Base-by-base conservation (phyloP, 2,113 vertebrate species). In the Cheilinus undulatus region DNA sequence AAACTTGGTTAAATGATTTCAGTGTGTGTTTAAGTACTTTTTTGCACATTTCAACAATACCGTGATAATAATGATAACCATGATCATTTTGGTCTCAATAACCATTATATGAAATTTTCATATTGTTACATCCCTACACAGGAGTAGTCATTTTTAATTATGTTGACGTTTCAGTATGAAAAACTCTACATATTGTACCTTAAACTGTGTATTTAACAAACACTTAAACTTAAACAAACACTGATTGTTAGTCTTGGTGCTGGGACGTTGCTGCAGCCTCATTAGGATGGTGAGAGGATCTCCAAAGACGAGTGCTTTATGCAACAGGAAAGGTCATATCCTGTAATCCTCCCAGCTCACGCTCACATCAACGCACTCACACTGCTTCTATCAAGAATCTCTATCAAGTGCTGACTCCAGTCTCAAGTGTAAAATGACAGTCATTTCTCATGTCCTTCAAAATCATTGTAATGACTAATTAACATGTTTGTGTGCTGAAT, bases 231-330 rank as follows among this genome's bases (percentile, higher is more conserved):
- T 32, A 15, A 76, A 34, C 45, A 63, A 71, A 40, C 32, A 45
- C 46, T 52, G 46, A 78, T 72, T 63, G 40, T 32, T 56, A 63
- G 10, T 66, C 19, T 59, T 36, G 75, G 62, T 32, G 48, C 24
- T 45, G 49, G 56, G 65, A 73, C 30, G 83, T 38, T 67, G 46
- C 36, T 60, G 45, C 58, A 43, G 40, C 30, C 50, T 84, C 74
- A 85, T 84, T 79, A 81, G 61, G 59, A 52, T 59, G 43, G 65
- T 40, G 54, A 66, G 69, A 72, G 51, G 46, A 70, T 38, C 67
- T 66, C 59, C 61, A 73, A 6, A 69, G 26, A 73, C 10, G 1
- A 76, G 56, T 57, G 27, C 14, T 13, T 82, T 59, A 51, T 27
- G 53, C 40, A 84, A 79, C 27, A 61, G 58, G 20, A 74, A 57